Evolutionary conservation across 2,888 invertebrate species (phyloP).

Genomic region (Patella ulyssiponensis): DNA sequence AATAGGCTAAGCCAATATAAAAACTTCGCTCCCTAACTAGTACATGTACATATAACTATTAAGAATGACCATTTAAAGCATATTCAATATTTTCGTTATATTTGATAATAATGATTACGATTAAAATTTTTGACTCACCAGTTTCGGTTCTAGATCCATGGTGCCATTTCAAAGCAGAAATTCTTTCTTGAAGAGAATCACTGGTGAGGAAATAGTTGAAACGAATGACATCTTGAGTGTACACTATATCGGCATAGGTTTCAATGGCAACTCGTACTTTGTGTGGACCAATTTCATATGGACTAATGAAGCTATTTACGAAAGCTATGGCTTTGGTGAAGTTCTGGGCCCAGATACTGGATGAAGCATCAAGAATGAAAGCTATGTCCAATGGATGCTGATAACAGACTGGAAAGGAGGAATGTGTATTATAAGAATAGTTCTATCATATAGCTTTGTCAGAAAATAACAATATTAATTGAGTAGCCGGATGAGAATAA

Average conservation of each 20-base stretch:
- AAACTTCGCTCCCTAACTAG: too few species aligned
- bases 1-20: too few species aligned
- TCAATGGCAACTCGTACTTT: conserved; percentile 20
- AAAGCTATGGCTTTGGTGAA: conserved; percentile 40
- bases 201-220: neutral
- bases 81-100: too few species aligned
- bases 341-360: conserved; percentile 38
- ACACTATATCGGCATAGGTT: neutral
- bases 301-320: conserved; percentile 33
- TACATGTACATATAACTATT: too few species aligned
- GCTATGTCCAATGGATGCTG: conserved; percentile 35
- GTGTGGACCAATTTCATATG: conserved; percentile 33
- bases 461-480: too few species aligned
- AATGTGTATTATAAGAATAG: too few species aligned
- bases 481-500: too few species aligned
- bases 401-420: conserved; percentile 15
- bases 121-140: neutral
- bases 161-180: neutral
- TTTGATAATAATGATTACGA: too few species aligned
- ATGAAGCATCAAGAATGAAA: conserved; percentile 34
- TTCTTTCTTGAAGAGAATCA: neutral
- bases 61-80: too few species aligned
- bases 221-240: neutral
- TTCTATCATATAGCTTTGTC: too few species aligned
- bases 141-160: neutral